Conservation (phyloP, 2,113 vertebrate species). For the Tonatia bakeri region DNA sequence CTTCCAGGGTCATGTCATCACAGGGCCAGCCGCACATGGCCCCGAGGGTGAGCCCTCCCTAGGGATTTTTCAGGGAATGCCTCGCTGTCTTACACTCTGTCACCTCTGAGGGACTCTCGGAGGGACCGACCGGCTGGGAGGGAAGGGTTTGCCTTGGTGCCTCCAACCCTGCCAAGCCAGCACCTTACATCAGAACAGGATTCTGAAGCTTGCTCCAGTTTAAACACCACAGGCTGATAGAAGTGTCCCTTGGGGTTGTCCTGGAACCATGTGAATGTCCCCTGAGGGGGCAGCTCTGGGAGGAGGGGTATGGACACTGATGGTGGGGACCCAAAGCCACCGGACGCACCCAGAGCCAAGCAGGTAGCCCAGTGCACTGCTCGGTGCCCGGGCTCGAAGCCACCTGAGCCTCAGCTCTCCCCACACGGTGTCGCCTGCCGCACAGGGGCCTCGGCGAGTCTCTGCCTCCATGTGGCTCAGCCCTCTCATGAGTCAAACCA, state of each 20-base stretch:
- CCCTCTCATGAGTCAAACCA: rapidly evolving
- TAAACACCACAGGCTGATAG: not conserved
- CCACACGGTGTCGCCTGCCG: too few relatives aligned
- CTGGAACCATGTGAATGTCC: not conserved
- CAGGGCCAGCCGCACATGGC: not conserved
- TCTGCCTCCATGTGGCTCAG: not conserved
- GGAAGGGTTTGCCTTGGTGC: not conserved
- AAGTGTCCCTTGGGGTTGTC: rapidly evolving
- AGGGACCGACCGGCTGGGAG: not conserved
- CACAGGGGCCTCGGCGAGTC: too few relatives aligned
- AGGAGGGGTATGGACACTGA: rapidly evolving
- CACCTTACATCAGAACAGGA: not conserved
- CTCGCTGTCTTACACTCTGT: not conserved
- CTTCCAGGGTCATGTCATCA: too few relatives aligned
- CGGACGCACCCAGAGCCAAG: not conserved
- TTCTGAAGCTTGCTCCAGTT: rapidly evolving
- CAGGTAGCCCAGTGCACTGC: too few relatives aligned
- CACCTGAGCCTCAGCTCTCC: not conserved
- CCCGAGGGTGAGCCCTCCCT: rapidly evolving
- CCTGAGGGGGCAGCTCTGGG: not conserved
- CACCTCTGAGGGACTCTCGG: not conserved
- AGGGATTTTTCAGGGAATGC: not conserved
- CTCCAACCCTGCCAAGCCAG: not conserved
- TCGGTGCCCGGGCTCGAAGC: rapidly evolving
- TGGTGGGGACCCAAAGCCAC: not conserved